Conservation (phyloP, 2,888 invertebrate species). For the Caenorhabditis angaria region DNA sequence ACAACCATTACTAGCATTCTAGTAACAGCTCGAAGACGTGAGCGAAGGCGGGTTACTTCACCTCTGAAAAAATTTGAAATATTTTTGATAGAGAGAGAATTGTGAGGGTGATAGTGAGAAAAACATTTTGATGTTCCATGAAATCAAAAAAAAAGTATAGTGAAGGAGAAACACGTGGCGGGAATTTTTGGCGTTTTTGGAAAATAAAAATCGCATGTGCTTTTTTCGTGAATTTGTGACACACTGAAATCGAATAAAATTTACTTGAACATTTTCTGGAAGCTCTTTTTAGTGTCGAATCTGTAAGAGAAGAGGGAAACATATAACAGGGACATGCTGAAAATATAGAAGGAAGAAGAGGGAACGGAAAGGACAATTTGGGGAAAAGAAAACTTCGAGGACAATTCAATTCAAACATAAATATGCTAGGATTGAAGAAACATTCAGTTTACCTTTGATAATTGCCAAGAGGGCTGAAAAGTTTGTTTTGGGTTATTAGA, state of each 20-base stretch:
- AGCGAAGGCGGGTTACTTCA: constrained; percentile 51
- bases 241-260: constrained; percentile 9
- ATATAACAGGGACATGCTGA: constrained; percentile 14
- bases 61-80: constrained; percentile 44
- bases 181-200: constrained; percentile 7
- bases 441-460: constrained; percentile 33
- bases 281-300: constrained; percentile 35
- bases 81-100: not conserved
- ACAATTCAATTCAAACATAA: not conserved
- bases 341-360: not conserved
- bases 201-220: no score
- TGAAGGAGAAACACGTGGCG: constrained; percentile 7
- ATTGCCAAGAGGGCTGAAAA: constrained; percentile 46
- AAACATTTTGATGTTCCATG: no score
- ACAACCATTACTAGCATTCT: constrained; percentile 63
- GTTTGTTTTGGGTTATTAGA: constrained; percentile 5
- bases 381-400: not conserved
- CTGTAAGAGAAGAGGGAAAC: constrained; percentile 12
- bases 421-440: not conserved
- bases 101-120: no score
- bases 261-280: constrained; percentile 41
- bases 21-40: constrained; percentile 56
- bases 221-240: constrained; percentile 4
- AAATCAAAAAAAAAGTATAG: not conserved
- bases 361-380: constrained; percentile 10